Evolutionary conservation across 2,888 invertebrate genomes (phyloP).

Genomic region (Cinara cedri): DNA sequence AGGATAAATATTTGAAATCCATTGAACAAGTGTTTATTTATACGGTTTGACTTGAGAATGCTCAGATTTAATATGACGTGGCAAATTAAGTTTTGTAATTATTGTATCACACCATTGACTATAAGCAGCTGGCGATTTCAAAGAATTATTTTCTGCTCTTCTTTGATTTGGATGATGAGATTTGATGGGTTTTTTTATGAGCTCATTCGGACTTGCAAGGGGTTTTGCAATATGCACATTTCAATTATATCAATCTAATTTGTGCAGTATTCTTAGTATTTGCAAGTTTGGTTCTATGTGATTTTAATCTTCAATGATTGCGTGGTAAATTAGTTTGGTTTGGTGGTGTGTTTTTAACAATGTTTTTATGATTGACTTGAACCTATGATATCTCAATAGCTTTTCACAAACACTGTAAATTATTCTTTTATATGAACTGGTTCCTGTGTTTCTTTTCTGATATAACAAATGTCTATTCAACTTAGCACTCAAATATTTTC

Average conservation of each 20-base stretch:
- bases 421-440: background rate
- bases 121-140: background rate
- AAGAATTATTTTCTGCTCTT: no score
- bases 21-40: background rate
- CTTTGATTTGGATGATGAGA: background rate
- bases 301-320: no score
- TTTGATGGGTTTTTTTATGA: background rate
- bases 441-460: background rate
- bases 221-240: background rate
- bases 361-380: no score
- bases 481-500: no score
- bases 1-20: background rate
- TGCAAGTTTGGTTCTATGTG: no score
- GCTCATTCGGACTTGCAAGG: background rate
- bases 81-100: slow-evolving; percentile 30
- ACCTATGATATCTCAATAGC: slow-evolving; percentile 4
- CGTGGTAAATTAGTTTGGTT: background rate
- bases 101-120: slow-evolving; percentile 7
- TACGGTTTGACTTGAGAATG: slow-evolving; percentile 16
- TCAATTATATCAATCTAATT: background rate
- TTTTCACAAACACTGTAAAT: background rate
- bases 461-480: no score
- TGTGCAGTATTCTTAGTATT: background rate
- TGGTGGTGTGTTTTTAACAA: no score
- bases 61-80: slow-evolving; percentile 18